phyloP scores from a whole-genome alignment of 1,140 invertebrate genomes.

The Scaptodrosophila lebanonensis region DNA sequence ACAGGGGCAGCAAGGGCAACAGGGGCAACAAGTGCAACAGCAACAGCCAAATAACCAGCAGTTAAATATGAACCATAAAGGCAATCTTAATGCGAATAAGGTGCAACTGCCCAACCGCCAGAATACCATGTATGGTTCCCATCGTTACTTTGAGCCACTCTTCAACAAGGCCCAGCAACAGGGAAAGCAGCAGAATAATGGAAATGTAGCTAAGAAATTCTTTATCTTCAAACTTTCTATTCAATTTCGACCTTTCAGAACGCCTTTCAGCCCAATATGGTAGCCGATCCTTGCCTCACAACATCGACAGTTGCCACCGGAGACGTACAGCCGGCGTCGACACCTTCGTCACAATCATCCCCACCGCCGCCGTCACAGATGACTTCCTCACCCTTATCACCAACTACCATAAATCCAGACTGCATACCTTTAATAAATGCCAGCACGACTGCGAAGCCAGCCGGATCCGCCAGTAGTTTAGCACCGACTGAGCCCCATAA shows the following conservation, averaged over 20 bases:
- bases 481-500: neutral
- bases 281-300: slow-evolving; percentile 16
- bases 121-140: neutral
- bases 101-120: too few species aligned
- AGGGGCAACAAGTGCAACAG: slow-evolving; percentile 1
- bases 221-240: too few species aligned
- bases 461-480: neutral
- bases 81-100: neutral
- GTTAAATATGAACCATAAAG: neutral
- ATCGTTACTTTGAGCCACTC: slow-evolving; percentile 29
- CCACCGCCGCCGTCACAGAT: too few species aligned
- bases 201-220: too few species aligned
- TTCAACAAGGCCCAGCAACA: slow-evolving; percentile 19
- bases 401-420: slow-evolving; percentile 42
- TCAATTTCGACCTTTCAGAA: too few species aligned
- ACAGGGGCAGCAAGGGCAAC: neutral
- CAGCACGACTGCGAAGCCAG: neutral
- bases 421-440: slow-evolving; percentile 35
- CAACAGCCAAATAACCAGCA: slow-evolving; percentile 5
- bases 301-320: neutral
- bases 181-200: too few species aligned
- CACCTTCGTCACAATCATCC: too few species aligned
- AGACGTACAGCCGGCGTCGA: neutral
- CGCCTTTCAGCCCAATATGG: neutral
- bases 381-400: too few species aligned